Percentiles rank a stretch among this genome's conserved stretches.
These are phyloP conservation scores for Oreotragus oreotragus DNA, from an alignment of 2,113 vertebrate genomes.

Conservation along the genomic window DNA sequence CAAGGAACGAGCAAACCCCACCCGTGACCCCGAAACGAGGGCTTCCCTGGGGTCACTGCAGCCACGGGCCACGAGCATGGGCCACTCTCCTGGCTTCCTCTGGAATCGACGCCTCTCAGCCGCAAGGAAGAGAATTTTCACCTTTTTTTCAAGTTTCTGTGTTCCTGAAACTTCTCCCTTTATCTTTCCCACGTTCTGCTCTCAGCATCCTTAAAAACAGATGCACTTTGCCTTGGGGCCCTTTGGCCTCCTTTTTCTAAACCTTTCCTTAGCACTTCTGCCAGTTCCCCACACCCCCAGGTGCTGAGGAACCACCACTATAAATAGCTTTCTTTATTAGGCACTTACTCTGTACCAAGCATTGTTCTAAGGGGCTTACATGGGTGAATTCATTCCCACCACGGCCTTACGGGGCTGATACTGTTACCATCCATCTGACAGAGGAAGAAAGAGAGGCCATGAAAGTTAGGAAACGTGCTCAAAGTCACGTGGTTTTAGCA, in stretches of 20 bases:
- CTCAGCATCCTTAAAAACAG: not conserved
- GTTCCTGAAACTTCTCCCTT: not conserved
- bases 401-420: too few relatives aligned
- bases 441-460: not conserved
- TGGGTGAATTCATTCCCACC: not conserved
- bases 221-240: not conserved
- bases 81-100: not conserved
- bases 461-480: not conserved
- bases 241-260: not conserved
- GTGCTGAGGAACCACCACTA: not conserved
- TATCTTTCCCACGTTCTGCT: not conserved
- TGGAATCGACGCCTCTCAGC: not conserved
- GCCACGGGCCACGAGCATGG: not conserved
- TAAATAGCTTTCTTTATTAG: not conserved
- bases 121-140: not conserved
- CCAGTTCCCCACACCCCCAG: not conserved
- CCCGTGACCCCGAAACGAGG: rapidly evolving
- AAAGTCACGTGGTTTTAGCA: not conserved
- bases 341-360: not conserved
- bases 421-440: not conserved
- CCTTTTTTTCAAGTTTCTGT: not conserved
- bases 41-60: too few relatives aligned
- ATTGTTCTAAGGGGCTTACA: not conserved
- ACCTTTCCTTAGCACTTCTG: not conserved
- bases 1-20: too few relatives aligned